These are phyloP conservation scores for human (Homo sapiens) DNA, from an alignment of 2,113 vertebrate genomes.

Conservation along the genomic window GRCh38 chr12:30634001-30634500, in stretches of 20 bases:
- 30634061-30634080: constrained; percentile 66
- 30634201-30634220: constrained; percentile 89
- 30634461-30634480: no score
- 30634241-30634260: constrained; percentile 83
- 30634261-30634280: constrained; percentile 97
- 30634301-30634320: constrained; percentile 12
- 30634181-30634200: constrained; percentile 97
- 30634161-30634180: constrained; percentile 94
- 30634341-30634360: not conserved
- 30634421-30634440: no score
- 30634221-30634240: constrained; percentile 86
- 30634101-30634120: constrained; percentile 97
- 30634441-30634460: no score
- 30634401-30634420: not conserved
- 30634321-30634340: not conserved
- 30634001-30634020: not conserved
- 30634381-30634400: not conserved
- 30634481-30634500: not conserved
- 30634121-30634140: constrained; percentile 94
- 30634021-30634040: constrained; percentile 15
- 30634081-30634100: constrained; percentile 93
- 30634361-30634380: not conserved
- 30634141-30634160: constrained; percentile 96
- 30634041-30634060: not conserved
- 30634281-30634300: constrained; percentile 90